Conservation (phyloP, 2,888 invertebrate species). For the Oasisia sp. region DNA sequence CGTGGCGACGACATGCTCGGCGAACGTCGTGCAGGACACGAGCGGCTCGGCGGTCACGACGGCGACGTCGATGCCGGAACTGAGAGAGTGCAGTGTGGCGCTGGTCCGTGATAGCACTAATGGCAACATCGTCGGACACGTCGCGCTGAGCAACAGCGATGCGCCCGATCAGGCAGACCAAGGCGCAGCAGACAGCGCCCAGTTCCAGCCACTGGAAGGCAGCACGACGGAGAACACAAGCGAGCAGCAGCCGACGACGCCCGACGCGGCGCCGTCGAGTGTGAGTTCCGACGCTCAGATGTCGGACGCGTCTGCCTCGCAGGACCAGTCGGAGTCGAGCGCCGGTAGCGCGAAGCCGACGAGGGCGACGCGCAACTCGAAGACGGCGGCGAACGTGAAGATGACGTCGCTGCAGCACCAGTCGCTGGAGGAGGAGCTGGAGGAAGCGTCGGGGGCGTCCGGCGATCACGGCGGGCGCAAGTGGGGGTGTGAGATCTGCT, state of each 20-base stretch:
- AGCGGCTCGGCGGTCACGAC: background rate
- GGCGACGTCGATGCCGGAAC: background rate
- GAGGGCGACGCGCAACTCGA: background rate
- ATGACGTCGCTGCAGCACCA: background rate
- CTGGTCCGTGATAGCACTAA: background rate
- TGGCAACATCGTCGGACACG: background rate
- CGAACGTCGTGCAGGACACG: background rate
- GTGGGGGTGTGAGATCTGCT: background rate
- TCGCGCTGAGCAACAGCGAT: background rate
- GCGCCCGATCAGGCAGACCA: background rate
- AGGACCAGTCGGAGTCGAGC: background rate
- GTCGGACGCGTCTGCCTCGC: background rate
- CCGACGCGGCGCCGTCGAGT: background rate
- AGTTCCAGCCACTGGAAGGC: background rate
- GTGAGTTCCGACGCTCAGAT: background rate
- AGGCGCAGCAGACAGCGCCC: background rate
- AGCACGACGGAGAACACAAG: background rate
- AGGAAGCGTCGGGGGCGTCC: background rate
- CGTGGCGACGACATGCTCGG: background rate
- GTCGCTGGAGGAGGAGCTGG: background rate
- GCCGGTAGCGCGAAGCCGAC: background rate
- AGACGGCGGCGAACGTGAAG: background rate
- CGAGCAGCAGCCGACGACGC: background rate
- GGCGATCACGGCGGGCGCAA: background rate
- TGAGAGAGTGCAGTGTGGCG: conserved; percentile 10